Conservation (phyloP, 2,888 invertebrate genomes). For the Saturnia pavonia region DNA sequence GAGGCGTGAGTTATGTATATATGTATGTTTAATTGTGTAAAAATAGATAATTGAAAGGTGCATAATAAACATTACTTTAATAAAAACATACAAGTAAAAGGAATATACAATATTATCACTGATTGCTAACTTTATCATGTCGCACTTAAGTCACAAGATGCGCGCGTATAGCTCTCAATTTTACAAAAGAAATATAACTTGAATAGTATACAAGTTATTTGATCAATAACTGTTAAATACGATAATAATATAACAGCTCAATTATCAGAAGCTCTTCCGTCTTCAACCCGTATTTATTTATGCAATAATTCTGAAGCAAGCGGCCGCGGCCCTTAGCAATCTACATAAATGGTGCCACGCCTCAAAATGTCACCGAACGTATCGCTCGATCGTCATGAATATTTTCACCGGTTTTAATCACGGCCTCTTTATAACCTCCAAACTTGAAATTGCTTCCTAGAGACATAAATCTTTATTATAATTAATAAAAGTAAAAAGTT, state of each 20-base stretch:
- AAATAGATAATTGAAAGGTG: too few species aligned
- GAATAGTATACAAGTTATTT: background rate
- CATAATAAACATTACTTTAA: too few species aligned
- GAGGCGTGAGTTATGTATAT: too few species aligned
- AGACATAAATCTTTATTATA: slow-evolving; percentile 3
- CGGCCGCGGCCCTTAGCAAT: slow-evolving; percentile 25
- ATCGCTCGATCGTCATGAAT: slow-evolving; percentile 7
- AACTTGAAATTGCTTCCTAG: slow-evolving; percentile 1
- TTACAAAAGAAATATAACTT: background rate
- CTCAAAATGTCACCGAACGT: slow-evolving; percentile 52
- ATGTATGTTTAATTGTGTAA: too few species aligned
- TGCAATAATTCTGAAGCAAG: slow-evolving; percentile 8
- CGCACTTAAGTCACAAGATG: too few species aligned
- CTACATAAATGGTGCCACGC: slow-evolving; percentile 67
- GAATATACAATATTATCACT: too few species aligned
- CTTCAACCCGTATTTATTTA: slow-evolving; percentile 10
- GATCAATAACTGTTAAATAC: background rate
- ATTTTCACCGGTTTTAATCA: slow-evolving; percentile 11
- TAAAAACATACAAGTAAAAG: too few species aligned
- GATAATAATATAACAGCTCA: background rate
- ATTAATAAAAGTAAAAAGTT: background rate
- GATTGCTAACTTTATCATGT: too few species aligned
- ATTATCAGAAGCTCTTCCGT: slow-evolving; percentile 11
- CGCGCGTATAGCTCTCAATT: too few species aligned
- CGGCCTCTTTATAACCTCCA: background rate